A percentile compares a stretch with the other conserved stretches of the same genome.
phyloP scores from a whole-genome alignment of 1,140 invertebrate genomes.

The Eufriesea mexicana region DNA sequence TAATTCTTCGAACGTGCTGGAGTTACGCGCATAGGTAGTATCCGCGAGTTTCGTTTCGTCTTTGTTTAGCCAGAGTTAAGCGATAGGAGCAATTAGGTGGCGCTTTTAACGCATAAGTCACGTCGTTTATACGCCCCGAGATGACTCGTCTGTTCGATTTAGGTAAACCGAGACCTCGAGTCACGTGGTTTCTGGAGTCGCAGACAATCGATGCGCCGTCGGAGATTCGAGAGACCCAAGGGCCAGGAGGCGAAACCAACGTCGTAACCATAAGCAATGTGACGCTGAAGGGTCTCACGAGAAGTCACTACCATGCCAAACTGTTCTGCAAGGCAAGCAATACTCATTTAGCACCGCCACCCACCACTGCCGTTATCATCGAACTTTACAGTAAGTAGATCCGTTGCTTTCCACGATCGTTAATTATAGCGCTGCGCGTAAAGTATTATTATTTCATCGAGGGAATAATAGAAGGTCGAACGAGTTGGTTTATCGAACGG shows the following conservation, averaged over 20 bases:
- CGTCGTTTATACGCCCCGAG: not conserved
- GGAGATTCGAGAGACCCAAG: conserved; percentile 77
- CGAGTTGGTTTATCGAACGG: too few species aligned
- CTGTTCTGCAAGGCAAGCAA: conserved; percentile 86
- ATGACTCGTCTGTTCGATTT: conserved; percentile 18
- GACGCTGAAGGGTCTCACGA: conserved; percentile 77
- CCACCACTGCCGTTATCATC: conserved; percentile 83
- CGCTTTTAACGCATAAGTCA: not conserved
- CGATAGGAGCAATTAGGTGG: not conserved
- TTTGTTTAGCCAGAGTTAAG: too few species aligned
- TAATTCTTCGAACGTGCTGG: too few species aligned
- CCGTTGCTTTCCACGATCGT: too few species aligned
- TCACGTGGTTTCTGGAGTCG: conserved; percentile 84
- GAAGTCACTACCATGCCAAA: conserved; percentile 83
- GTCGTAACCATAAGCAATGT: conserved; percentile 83
- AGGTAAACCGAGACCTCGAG: conserved; percentile 84
- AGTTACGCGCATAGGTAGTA: too few species aligned
- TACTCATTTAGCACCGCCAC: conserved; percentile 83
- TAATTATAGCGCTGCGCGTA: too few species aligned
- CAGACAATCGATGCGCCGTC: conserved; percentile 82
- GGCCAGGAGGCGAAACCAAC: conserved; percentile 72
- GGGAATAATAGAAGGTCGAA: too few species aligned
- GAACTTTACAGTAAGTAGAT: conserved; percentile 85
- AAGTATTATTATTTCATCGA: too few species aligned
- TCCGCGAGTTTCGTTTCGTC: too few species aligned